Evolutionary conservation across 2,113 vertebrate genomes (phyloP), one percentile per base, ranked within the genome.

Genomic region (Hymenochirus boettgeri): DNA sequence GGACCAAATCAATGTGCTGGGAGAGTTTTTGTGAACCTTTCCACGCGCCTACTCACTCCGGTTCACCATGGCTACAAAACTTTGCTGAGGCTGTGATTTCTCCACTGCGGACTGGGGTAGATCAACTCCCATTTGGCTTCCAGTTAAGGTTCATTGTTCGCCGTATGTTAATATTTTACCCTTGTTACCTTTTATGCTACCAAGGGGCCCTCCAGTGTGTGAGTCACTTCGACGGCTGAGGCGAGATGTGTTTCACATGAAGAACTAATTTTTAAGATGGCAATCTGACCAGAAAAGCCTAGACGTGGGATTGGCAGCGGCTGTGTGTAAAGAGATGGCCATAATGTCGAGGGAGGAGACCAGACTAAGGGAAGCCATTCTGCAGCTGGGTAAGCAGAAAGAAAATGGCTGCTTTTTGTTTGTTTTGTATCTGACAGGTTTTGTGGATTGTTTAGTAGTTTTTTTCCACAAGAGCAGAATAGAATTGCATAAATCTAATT

Each of bases 21-120:
- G 96, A 1, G 96, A 98, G 77, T 99, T 99, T 80, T 94, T 99
- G 57, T 93, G 98, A 74, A 99, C 96, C 1, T 98, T 98, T 72
- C 96, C 96, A 58, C 88, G 96, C 75, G 96, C 96, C 33, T 99
- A 99, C n/a, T 76, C 96, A 99, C 77, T 98, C 96, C 39, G 96
- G 96, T 99, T 84, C 98, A 99, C 81, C 96, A 99, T 83, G 96
- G 96, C 37, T 99, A 98, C 80, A n/a, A n/a, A 99, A 99, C 83
- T 99, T 99, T 57, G 96, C 96, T 39, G 96, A 99, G 82, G 96
- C 96, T 19, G 96, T 99, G 58, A 99, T 81, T 99, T 99, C 88
- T 99, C 96, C 83, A 98, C 96, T 26, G 96, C 96, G 69, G 96
- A 98, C 82, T 99, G 96, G 96, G 96, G 98, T 72, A 73, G 86